Percentiles rank a stretch among this genome's conserved stretches.
Evolutionary conservation across 2,113 vertebrate species (phyloP).

Genomic region (Cheirogaleus medius): DNA sequence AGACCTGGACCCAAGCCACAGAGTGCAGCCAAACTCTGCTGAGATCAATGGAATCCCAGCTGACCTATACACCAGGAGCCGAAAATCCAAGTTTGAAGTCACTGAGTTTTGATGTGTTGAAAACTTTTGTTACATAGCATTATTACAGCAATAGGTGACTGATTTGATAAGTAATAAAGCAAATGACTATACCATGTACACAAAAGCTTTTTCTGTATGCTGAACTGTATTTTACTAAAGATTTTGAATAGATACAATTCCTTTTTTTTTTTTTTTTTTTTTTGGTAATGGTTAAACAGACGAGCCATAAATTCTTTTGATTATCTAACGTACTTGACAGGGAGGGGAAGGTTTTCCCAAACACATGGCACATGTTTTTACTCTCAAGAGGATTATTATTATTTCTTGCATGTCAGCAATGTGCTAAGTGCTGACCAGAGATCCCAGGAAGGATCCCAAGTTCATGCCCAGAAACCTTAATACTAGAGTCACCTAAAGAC

Average conservation of each 20-base stretch:
- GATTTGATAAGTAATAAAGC: not conserved
- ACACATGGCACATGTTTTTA: conserved; percentile 22
- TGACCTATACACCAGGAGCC: not conserved
- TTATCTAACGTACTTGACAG: not conserved
- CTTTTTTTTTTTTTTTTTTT: not conserved
- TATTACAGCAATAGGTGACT: not conserved
- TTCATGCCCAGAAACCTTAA: conserved; percentile 38
- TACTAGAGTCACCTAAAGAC: conserved; percentile 39
- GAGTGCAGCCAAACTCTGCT: not conserved
- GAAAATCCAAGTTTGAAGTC: not conserved
- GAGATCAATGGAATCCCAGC: not conserved
- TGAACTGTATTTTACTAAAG: conserved; percentile 14
- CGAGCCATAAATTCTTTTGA: conserved; percentile 33
- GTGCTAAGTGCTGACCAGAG: conserved; percentile 8
- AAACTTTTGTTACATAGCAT: conserved; percentile 54
- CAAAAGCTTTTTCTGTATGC: not conserved
- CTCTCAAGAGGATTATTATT: conserved; percentile 37
- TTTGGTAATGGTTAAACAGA: not conserved
- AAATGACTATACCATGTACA: not conserved
- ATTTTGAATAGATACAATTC: not conserved
- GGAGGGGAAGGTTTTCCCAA: conserved; percentile 21
- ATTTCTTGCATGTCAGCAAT: conserved; percentile 51
- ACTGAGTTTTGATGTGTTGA: not conserved
- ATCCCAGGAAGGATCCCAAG: not conserved
- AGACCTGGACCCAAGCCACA: not conserved